Conservation (phyloP, 2,888 invertebrate species). For the Chaetogeoica ovagalla region DNA sequence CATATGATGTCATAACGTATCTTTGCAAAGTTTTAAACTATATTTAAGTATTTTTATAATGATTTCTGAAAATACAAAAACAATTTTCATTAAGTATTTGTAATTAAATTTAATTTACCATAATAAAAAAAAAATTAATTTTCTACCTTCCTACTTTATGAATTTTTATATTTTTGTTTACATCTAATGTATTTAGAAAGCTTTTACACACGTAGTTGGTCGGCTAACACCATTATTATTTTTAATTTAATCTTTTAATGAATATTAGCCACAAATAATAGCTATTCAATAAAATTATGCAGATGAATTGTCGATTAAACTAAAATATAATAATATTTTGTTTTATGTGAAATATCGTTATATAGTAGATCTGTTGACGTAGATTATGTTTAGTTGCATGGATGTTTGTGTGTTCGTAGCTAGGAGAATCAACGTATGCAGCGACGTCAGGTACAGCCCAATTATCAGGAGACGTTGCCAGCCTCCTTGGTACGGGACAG, state of each 20-base stretch:
- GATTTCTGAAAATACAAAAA: not conserved
- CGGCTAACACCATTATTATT: constrained; percentile 43
- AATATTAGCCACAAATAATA: not conserved
- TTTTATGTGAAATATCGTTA: constrained; percentile 42
- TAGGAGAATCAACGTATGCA: constrained; percentile 54
- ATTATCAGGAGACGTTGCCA: constrained; percentile 57
- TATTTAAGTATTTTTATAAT: not conserved
- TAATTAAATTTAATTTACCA: not conserved
- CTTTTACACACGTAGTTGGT: constrained; percentile 42
- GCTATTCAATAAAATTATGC: constrained; percentile 6
- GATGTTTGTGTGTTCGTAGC: constrained; percentile 54
- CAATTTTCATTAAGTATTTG: not conserved
- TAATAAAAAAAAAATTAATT: constrained; percentile 29
- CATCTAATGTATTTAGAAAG: constrained; percentile 45
- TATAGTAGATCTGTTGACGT: constrained; percentile 45
- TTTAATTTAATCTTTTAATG: constrained; percentile 20
- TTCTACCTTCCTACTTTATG: constrained; percentile 35
- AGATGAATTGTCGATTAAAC: constrained; percentile 15
- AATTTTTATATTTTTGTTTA: constrained; percentile 17
- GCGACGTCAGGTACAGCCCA: constrained; percentile 54
- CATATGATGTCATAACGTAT: not conserved
- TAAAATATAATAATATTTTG: constrained; percentile 37
- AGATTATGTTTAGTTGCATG: constrained; percentile 53
- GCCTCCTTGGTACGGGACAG: constrained; percentile 57
- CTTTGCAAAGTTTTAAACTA: not conserved